phyloP scores from a whole-genome alignment of 2,797 vertebrate genomes.

The Prunella strophiata region DNA sequence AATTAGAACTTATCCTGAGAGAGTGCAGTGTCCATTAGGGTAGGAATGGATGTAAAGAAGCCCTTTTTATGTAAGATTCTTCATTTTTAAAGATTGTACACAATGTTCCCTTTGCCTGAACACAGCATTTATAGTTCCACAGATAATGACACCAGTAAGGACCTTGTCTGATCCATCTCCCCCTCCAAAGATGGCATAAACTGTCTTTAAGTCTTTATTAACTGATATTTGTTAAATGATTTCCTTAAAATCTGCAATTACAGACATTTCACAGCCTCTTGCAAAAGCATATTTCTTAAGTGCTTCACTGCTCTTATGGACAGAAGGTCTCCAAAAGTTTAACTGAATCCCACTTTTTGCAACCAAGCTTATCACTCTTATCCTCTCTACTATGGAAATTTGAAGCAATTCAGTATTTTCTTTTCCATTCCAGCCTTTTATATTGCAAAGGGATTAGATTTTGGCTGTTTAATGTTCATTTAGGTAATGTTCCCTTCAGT shows the following conservation, averaged over 20 bases:
- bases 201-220: not conserved
- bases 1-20: slow-evolving; percentile 44
- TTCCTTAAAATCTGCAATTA: not conserved
- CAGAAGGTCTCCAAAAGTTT: not conserved
- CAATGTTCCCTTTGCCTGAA: not conserved
- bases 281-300: not conserved
- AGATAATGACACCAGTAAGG: not conserved
- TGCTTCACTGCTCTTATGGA: not conserved
- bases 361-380: not conserved
- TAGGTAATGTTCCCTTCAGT: not conserved
- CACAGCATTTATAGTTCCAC: not conserved
- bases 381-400: not conserved
- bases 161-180: not conserved
- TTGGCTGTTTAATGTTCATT: not conserved
- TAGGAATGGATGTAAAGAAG: not conserved
- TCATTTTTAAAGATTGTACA: slow-evolving; percentile 27
- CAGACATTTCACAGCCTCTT: not conserved
- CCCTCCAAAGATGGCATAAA: not conserved
- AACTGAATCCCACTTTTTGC: not conserved
- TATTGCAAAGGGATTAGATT: not conserved
- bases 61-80: not conserved
- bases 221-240: not conserved
- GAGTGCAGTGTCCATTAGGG: not conserved
- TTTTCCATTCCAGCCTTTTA: not conserved
- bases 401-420: not conserved